These are phyloP conservation scores for Epinotia ramella DNA, from an alignment of 2,888 invertebrate species.

Conservation along the genomic window DNA sequence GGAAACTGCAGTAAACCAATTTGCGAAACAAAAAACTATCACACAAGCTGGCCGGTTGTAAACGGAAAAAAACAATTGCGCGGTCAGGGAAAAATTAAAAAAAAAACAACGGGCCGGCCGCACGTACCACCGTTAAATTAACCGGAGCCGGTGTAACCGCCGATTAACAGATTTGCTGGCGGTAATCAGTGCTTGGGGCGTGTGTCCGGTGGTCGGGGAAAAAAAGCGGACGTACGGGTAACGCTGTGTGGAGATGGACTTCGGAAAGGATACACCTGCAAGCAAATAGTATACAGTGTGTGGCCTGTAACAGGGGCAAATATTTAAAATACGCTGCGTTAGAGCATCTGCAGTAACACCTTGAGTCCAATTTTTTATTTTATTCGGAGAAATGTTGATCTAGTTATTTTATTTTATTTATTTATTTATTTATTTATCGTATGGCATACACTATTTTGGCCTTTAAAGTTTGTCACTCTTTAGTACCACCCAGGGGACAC, in stretches of 20 bases:
- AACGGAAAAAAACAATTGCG: slow-evolving; percentile 39
- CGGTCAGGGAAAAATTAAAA: background rate
- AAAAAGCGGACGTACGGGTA: slow-evolving; percentile 50
- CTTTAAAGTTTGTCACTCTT: too few relatives aligned
- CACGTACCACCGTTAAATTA: slow-evolving; percentile 69
- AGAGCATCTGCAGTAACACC: too few relatives aligned
- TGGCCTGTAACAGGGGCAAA: too few relatives aligned
- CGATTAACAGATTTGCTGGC: slow-evolving; percentile 66
- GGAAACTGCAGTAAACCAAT: background rate
- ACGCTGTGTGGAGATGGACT: slow-evolving; percentile 56
- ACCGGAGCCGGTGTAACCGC: slow-evolving; percentile 61
- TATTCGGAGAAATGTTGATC: too few relatives aligned
- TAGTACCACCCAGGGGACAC: too few relatives aligned
- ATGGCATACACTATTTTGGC: too few relatives aligned
- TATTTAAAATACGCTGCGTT: too few relatives aligned
- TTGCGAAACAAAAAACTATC: slow-evolving; percentile 7
- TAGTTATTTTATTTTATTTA: too few relatives aligned
- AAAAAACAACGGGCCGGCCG: slow-evolving; percentile 48
- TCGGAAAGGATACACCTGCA: too few relatives aligned
- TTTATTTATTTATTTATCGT: too few relatives aligned
- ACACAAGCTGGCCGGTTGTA: background rate
- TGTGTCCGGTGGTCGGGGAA: slow-evolving; percentile 56
- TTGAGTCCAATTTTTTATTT: too few relatives aligned
- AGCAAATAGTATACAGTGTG: too few relatives aligned
- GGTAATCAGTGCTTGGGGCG: slow-evolving; percentile 61